Percentiles rank a stretch among this genome's conserved stretches.
Conservation (phyloP, 2,888 invertebrate genomes). For the Pammene aurita region DNA sequence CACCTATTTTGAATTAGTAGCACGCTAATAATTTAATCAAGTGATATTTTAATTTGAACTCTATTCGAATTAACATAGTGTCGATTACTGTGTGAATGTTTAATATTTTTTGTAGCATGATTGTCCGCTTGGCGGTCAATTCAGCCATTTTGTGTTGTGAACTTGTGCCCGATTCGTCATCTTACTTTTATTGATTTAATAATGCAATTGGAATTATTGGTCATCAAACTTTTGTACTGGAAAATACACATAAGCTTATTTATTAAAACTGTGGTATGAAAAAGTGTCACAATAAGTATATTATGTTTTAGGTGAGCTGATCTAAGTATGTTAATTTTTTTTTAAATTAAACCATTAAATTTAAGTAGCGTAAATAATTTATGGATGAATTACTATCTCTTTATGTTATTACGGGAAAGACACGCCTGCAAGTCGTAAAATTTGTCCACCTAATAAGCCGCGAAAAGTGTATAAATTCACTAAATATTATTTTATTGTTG, state of each 20-base stretch:
- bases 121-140: constrained; percentile 9
- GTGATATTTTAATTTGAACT: background rate
- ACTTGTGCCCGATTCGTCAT: constrained; percentile 16
- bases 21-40: no score
- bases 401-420: no score
- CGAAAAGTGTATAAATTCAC: no score
- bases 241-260: background rate
- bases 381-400: no score
- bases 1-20: background rate
- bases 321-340: no score
- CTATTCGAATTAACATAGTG: background rate
- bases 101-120: background rate
- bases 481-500: no score
- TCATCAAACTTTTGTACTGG: background rate
- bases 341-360: no score
- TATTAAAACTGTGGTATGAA: background rate
- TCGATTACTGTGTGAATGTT: background rate
- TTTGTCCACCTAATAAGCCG: no score
- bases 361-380: no score
- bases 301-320: background rate
- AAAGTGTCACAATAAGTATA: background rate
- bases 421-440: no score
- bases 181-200: constrained; percentile 1
- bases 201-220: constrained; percentile 4
- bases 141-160: constrained; percentile 24